Conservation (phyloP, 1,140 invertebrate genomes). For the Centruroides vittatus region DNA sequence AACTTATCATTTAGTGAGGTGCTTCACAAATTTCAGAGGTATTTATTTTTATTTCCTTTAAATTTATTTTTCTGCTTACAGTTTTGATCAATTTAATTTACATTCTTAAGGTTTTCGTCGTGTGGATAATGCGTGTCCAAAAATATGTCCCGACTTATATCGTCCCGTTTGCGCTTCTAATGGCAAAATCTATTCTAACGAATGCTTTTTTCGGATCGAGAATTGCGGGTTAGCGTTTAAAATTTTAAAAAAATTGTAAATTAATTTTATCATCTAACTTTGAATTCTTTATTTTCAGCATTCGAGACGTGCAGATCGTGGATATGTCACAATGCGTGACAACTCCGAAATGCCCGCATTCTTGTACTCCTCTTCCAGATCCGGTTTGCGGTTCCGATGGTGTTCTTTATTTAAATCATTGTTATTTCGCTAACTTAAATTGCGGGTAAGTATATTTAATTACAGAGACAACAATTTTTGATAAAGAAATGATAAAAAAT, state of each 20-base stretch:
- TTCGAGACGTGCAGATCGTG: slow-evolving; percentile 10
- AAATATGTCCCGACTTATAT: neutral
- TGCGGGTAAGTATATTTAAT: slow-evolving; percentile 56
- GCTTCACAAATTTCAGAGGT: too few species aligned
- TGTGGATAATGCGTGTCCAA: neutral
- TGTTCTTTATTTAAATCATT: slow-evolving; percentile 76
- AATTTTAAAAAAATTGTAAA: neutral
- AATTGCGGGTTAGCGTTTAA: neutral
- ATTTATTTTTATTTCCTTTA: too few species aligned
- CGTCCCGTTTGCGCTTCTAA: neutral
- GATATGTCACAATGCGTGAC: slow-evolving; percentile 47
- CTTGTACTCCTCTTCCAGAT: slow-evolving; percentile 72
- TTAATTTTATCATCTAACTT: neutral
- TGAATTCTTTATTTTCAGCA: neutral
- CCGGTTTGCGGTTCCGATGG: slow-evolving; percentile 86
- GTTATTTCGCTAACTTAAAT: slow-evolving; percentile 80
- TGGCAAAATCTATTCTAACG: neutral
- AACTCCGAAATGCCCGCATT: slow-evolving; percentile 77
- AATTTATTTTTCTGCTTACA: too few species aligned
- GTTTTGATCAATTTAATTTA: too few species aligned
- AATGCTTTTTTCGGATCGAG: neutral
- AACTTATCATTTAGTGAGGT: too few species aligned
- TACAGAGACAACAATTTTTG: too few species aligned
- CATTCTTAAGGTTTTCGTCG: neutral
- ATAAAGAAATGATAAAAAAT: neutral